Base-by-base conservation (phyloP, 2,113 vertebrate species). In the Noturus placidus region DNA sequence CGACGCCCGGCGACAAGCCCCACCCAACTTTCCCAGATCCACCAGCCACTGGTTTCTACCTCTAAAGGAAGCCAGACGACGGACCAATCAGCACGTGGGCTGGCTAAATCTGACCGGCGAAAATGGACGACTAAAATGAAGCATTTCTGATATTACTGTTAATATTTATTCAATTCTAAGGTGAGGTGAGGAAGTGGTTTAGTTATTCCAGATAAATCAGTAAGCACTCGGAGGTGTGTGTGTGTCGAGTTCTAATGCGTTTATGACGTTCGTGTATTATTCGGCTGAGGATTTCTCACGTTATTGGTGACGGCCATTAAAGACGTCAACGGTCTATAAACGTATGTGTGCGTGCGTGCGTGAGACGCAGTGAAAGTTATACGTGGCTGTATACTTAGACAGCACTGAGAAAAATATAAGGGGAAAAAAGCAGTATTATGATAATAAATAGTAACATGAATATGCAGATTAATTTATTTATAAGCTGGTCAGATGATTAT, bases 21-120 rank as follows among this genome's bases (percentile, higher is more conserved):
- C 92, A 93, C 33, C 86, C 92, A 30, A 65, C 88, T 70, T 87
- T 91, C 0, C 38, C 91, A n/a, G 94, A 94, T 92, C 87, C 92
- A 25, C 92, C 92, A 61, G 91, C 87, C 4, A 57, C 92, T 3
- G 91, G 93, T 82, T 95, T 94, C 86, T 93, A 92, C 76, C 92
- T 96, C 84, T 96, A 93, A 93, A 22, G 22, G 35, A 33, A 54
- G 13, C 42, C 25, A 35, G 33, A 54, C 1, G 54, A 72, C 38
- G 1, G 10, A 35, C 78, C 50, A 77, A 27, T 22, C 46, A 14
- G 78, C n/a, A n/a, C 19, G 5, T 8, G 3, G 2, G 17, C 77
- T 22, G 52, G n/a, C 7, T 30, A 54, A 78, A 30, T 9, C 30
- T 30, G 4, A 42, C 10, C 69, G 67, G 50, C 86, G 13, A n/a